phyloP scores from a whole-genome alignment of 2,888 invertebrate genomes.

The Amblyjoppa fuscipennis region DNA sequence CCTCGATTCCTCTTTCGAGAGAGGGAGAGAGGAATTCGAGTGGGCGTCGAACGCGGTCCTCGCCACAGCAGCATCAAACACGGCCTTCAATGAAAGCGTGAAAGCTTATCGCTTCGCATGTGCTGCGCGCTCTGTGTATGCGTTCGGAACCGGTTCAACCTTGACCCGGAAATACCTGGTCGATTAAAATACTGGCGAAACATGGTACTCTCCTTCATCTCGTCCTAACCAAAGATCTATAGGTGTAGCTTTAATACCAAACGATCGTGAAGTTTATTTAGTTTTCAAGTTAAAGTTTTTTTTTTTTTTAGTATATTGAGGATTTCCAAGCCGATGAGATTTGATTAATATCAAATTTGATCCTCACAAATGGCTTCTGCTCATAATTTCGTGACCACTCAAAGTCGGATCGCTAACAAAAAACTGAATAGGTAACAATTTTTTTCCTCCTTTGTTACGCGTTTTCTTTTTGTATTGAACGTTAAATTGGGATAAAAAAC shows the following conservation, averaged over 20 bases:
- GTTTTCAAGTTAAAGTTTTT: not conserved
- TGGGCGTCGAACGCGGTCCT: constrained; percentile 38
- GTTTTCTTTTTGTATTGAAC: no score
- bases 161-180: constrained; percentile 63
- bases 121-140: not conserved
- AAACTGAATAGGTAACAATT: no score
- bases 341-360: not conserved
- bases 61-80: not conserved
- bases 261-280: not conserved
- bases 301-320: not conserved
- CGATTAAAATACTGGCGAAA: constrained; percentile 53
- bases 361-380: no score
- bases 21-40: constrained; percentile 45
- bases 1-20: not conserved
- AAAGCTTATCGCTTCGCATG: constrained; percentile 36
- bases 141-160: constrained; percentile 58
- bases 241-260: not conserved
- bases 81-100: constrained; percentile 51
- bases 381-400: no score
- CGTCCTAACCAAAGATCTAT: not conserved
- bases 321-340: not conserved
- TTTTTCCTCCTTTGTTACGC: no score
- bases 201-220: not conserved
- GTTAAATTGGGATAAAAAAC: no score
- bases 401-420: no score